Evolutionary conservation across 2,888 invertebrate species (phyloP).

Genomic region (Rhagonycha fulva): DNA sequence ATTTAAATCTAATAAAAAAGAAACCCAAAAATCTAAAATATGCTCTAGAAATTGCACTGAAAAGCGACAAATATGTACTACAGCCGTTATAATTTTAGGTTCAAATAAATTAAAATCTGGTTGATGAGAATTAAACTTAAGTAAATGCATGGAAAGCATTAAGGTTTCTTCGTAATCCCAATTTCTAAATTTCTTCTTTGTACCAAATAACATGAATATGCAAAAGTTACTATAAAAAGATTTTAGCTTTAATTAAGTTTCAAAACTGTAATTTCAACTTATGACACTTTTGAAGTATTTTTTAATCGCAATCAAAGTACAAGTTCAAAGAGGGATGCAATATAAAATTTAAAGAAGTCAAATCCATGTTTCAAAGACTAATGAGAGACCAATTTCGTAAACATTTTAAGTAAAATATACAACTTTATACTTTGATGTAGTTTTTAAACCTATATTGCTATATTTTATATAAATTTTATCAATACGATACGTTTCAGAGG

Average conservation of each 20-base stretch:
- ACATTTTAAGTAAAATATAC: conserved; percentile 2
- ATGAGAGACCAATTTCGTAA: conserved; percentile 6
- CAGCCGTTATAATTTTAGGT: no score
- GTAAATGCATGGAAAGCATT: no score
- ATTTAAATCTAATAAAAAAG: no score
- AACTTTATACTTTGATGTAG: not conserved
- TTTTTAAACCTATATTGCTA: not conserved
- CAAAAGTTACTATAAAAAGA: not conserved
- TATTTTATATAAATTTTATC: not conserved
- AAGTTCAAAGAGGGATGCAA: not conserved
- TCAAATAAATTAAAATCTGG: no score
- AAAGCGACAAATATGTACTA: no score
- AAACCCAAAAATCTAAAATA: no score
- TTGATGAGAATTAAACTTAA: no score
- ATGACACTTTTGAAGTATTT: not conserved
- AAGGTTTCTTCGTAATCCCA: not conserved
- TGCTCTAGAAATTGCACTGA: no score
- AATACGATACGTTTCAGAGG: not conserved
- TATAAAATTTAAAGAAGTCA: conserved; percentile 12
- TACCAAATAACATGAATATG: not conserved
- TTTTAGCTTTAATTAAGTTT: not conserved
- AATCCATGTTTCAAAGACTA: conserved; percentile 11
- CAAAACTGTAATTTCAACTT: not conserved
- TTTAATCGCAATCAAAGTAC: conserved; percentile 4
- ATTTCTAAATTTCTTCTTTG: not conserved